Conservation (phyloP, 2,888 invertebrate species). For the Patella depressa region DNA sequence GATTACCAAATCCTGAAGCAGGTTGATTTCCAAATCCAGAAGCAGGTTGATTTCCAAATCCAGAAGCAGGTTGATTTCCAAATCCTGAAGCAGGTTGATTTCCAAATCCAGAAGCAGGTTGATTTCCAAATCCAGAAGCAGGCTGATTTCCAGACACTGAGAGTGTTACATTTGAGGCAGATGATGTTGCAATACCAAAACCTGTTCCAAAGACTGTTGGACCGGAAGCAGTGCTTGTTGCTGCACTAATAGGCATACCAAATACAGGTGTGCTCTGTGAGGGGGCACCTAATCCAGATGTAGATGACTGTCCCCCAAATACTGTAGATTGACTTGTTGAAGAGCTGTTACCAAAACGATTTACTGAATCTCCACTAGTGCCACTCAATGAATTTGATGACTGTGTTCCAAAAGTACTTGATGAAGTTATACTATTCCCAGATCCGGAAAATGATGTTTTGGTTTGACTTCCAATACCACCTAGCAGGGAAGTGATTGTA, state of each 20-base stretch:
- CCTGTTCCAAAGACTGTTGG: constrained; percentile 10
- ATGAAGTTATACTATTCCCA: background rate
- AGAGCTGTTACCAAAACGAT: no score
- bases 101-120: background rate
- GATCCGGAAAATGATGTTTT: background rate
- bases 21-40: background rate
- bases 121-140: background rate
- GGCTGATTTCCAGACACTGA: background rate
- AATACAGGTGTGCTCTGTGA: background rate
- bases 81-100: background rate
- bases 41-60: background rate
- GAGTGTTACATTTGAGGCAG: background rate
- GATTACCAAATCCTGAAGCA: background rate
- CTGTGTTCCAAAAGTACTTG: no score
- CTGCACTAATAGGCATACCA: background rate
- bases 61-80: background rate
- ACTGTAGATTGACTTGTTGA: no score
- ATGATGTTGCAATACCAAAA: background rate
- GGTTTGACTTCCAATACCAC: background rate
- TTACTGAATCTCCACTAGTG: no score
- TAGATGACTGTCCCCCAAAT: background rate
- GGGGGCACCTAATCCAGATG: background rate
- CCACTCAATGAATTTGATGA: no score
- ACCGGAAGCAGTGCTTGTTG: background rate
- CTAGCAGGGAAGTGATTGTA: no score